These are phyloP conservation scores for Hydropsyche betteni DNA, from an alignment of 2,888 invertebrate species.

Conservation along the genomic window DNA sequence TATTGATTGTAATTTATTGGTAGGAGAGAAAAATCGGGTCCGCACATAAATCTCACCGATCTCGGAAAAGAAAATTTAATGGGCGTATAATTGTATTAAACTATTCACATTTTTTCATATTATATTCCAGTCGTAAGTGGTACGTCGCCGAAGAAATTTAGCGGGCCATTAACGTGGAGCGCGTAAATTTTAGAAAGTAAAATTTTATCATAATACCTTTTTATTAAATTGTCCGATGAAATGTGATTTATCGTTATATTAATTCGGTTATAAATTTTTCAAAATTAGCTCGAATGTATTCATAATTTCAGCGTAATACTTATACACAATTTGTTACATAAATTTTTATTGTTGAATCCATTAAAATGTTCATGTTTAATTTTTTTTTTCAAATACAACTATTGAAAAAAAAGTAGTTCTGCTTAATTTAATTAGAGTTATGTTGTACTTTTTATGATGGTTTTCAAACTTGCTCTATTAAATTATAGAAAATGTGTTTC, in stretches of 20 bases:
- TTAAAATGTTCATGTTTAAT: too few relatives aligned
- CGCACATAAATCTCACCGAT: constrained; percentile 1
- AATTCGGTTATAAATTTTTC: not conserved
- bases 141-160: constrained; percentile 18
- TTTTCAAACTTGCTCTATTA: too few relatives aligned
- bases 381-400: too few relatives aligned
- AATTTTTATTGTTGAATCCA: too few relatives aligned
- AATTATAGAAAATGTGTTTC: not conserved
- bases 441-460: too few relatives aligned
- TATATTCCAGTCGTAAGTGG: constrained; percentile 9
- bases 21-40: constrained; percentile 16
- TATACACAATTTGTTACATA: too few relatives aligned
- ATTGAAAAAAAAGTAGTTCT: too few relatives aligned
- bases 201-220: constrained; percentile 6
- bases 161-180: constrained; percentile 8
- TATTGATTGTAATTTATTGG: constrained; percentile 30
- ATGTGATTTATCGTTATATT: constrained; percentile 5
- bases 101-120: not conserved
- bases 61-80: constrained; percentile 19
- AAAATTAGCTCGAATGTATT: too few relatives aligned
- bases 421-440: too few relatives aligned
- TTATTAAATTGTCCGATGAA: not conserved
- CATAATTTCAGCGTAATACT: too few relatives aligned
- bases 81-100: constrained; percentile 25
- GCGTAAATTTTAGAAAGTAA: constrained; percentile 24